Base-by-base conservation (phyloP, 2,797 vertebrate genomes). In the Enteromius treurensis region DNA sequence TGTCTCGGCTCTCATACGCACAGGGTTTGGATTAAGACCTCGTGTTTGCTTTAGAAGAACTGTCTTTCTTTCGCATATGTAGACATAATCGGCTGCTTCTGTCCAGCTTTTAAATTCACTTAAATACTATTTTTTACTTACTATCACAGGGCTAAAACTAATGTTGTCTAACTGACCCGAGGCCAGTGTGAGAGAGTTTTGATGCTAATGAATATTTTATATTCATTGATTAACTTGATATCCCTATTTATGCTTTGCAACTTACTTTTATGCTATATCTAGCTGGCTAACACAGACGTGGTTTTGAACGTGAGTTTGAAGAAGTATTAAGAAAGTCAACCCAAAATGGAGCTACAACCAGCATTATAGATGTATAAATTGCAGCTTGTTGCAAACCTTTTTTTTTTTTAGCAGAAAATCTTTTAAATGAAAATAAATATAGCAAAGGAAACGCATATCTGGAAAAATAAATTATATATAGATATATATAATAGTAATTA, bases 21-120 rank as follows among this genome's bases (percentile, higher is more conserved):
- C 47, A 68, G 73, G 19, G 37, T 82, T 73, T 26, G 5, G 49
- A 58, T 68, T 82, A 65, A 51, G 45, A 40, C 8, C 10, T 74
- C 0, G 0, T 62, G 53, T 64, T 49, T 78, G 42, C 7, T 67
- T 53, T 65, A 75, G 26, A 65, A 3, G 1, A 40, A 26, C 29
- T n/a, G 13, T 34, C 49, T 62, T 42, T 78, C 21, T 47, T 45
- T 60, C 40, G 26, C 40, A 71, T 42, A 68, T 68, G 13, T 1
- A 55, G n/a, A n/a, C 37, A 60, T 14, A 49, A 19, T 26, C 23
- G 21, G 32, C 1, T 58, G 6, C 8, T 34, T 47, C 17, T n/a
- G 7, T 55, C 47, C 47, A 37, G 10, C 1, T 58, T 58, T 77
- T 7, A 69, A 29, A 29, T 69, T 0, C 13, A 23, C 1, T 67